These are phyloP conservation scores for Orcinus orca DNA, from an alignment of 2,113 vertebrate species.

Conservation along the genomic window DNA sequence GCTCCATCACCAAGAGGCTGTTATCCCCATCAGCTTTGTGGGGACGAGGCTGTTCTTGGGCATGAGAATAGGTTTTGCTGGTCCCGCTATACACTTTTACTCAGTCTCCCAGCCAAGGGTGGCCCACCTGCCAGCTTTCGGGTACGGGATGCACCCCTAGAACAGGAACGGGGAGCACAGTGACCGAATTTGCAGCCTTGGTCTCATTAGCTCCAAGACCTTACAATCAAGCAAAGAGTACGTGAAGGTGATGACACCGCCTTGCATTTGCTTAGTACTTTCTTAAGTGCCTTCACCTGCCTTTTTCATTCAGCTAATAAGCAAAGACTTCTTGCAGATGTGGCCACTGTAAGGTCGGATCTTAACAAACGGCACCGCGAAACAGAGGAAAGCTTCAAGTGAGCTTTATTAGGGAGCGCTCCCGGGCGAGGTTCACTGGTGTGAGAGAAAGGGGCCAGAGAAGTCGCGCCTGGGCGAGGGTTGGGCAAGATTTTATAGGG, in stretches of 20 bases:
- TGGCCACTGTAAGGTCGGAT: neutral
- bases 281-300: neutral
- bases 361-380: no score
- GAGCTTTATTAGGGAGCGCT: no score
- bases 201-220: neutral
- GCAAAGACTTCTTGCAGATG: neutral
- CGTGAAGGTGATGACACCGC: rapidly evolving
- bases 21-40: neutral
- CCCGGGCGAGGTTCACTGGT: no score
- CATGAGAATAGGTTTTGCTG: neutral
- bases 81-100: neutral
- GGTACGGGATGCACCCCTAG: neutral
- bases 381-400: no score
- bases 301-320: neutral
- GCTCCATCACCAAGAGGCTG: neutral
- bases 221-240: rapidly evolving
- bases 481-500: no score
- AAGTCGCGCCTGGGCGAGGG: no score
- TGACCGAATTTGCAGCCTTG: neutral
- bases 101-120: neutral
- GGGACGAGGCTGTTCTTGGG: neutral
- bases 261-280: neutral
- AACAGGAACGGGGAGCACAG: no score
- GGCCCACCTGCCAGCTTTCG: neutral
- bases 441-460: no score